These are phyloP conservation scores for Sphaerophoria taeniata DNA, from an alignment of 2,888 invertebrate genomes.

Conservation along the genomic window DNA sequence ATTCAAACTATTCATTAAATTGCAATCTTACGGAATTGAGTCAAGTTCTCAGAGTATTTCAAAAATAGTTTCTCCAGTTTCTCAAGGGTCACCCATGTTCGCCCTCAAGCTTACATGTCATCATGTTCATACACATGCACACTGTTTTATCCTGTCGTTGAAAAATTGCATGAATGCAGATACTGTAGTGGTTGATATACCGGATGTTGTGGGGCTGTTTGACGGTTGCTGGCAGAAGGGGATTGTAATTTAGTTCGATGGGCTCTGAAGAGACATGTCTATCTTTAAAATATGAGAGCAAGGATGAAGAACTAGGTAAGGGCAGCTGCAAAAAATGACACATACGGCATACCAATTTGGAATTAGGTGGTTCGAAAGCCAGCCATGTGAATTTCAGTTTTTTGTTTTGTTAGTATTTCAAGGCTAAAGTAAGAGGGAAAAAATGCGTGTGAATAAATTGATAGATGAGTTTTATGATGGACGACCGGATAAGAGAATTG, in stretches of 20 bases:
- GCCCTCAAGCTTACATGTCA: slow-evolving; percentile 8
- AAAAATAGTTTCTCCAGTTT: slow-evolving; percentile 46
- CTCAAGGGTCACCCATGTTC: slow-evolving; percentile 48
- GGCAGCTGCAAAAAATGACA: neutral
- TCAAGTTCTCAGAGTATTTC: slow-evolving; percentile 56
- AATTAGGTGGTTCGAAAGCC: neutral
- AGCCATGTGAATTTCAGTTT: slow-evolving; percentile 11
- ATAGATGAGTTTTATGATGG: slow-evolving; percentile 9
- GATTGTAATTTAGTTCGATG: slow-evolving; percentile 47
- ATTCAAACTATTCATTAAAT: slow-evolving; percentile 64
- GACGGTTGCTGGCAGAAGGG: neutral
- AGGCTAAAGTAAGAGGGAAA: neutral
- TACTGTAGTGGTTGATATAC: slow-evolving; percentile 47
- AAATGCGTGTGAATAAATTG: neutral
- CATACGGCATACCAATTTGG: neutral
- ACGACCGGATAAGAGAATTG: neutral
- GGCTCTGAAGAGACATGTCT: slow-evolving; percentile 45
- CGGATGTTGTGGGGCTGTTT: neutral
- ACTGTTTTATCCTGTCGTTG: slow-evolving; percentile 35
- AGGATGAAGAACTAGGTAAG: slow-evolving; percentile 28
- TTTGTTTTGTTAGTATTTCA: neutral
- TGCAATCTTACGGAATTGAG: slow-evolving; percentile 57
- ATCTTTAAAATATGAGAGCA: slow-evolving; percentile 43
- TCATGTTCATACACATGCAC: neutral
- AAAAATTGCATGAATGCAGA: slow-evolving; percentile 61